These are phyloP conservation scores for Apis cerana DNA, from an alignment of 1,140 invertebrate genomes.

Conservation along the genomic window DNA sequence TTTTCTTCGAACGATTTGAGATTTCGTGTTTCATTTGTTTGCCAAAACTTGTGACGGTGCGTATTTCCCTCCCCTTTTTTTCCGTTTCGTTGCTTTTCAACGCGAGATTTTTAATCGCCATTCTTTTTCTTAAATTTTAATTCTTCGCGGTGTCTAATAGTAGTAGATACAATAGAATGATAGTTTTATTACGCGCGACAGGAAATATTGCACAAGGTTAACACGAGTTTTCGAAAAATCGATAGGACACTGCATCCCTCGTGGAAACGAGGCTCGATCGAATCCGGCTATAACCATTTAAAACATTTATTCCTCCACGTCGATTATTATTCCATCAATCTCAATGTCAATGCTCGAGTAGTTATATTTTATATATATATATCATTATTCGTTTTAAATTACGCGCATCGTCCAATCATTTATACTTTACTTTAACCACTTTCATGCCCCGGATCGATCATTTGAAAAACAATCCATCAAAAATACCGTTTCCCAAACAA, in stretches of 20 bases:
- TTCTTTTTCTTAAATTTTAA: background rate
- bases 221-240: conserved; percentile 27
- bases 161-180: no score
- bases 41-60: no score
- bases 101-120: no score
- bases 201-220: conserved; percentile 1
- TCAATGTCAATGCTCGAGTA: background rate
- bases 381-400: background rate
- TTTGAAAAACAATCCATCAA: no score
- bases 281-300: background rate
- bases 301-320: background rate
- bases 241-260: background rate
- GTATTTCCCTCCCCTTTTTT: background rate
- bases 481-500: no score
- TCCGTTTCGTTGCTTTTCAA: background rate
- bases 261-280: conserved; percentile 9
- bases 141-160: no score
- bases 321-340: background rate
- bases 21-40: background rate
- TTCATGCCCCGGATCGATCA: no score
- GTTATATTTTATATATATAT: no score
- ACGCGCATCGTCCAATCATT: no score
- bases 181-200: background rate
- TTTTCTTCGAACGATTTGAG: background rate
- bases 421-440: no score